A percentile compares a stretch with the other conserved stretches of the same genome.
phyloP scores from a whole-genome alignment of 2,888 invertebrate species.

The Myopa testacea region DNA sequence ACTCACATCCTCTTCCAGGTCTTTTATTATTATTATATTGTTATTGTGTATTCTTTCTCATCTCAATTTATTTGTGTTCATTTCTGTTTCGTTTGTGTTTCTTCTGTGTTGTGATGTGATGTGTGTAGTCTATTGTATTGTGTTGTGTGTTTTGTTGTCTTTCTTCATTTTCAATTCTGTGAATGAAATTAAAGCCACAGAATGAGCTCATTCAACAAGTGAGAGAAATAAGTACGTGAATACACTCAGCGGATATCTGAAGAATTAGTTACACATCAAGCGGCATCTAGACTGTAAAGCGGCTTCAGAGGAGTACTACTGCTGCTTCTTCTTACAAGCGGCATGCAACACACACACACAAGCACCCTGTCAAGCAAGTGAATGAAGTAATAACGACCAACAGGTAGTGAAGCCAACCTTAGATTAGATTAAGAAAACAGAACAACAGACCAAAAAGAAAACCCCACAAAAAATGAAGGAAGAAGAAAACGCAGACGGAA shows the following conservation, averaged over 20 bases:
- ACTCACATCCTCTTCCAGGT: slow-evolving; percentile 17
- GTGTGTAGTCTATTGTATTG: no score
- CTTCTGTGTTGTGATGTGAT: background rate
- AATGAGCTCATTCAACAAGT: slow-evolving; percentile 29
- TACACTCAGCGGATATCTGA: background rate
- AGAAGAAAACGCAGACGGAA: background rate
- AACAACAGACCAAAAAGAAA: background rate
- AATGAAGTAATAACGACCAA: background rate
- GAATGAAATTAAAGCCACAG: slow-evolving; percentile 27
- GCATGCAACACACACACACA: slow-evolving; percentile 10
- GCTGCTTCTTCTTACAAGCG: background rate
- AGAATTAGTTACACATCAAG: slow-evolving; percentile 10
- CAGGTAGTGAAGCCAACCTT: slow-evolving; percentile 2
- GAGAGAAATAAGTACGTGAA: slow-evolving; percentile 12
- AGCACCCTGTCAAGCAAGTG: slow-evolving; percentile 3
- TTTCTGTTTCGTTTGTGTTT: background rate
- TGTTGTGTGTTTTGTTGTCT: background rate
- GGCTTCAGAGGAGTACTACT: background rate
- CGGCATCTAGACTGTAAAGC: background rate
- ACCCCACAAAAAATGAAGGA: background rate
- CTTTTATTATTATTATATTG: background rate
- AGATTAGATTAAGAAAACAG: background rate
- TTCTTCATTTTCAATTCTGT: slow-evolving; percentile 23
- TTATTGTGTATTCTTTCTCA: no score
- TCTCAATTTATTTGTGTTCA: background rate